Percentiles rank a stretch among this genome's conserved stretches.
Conservation (phyloP, 1,140 invertebrate species). For the Trypoxylus dichotomus region DNA sequence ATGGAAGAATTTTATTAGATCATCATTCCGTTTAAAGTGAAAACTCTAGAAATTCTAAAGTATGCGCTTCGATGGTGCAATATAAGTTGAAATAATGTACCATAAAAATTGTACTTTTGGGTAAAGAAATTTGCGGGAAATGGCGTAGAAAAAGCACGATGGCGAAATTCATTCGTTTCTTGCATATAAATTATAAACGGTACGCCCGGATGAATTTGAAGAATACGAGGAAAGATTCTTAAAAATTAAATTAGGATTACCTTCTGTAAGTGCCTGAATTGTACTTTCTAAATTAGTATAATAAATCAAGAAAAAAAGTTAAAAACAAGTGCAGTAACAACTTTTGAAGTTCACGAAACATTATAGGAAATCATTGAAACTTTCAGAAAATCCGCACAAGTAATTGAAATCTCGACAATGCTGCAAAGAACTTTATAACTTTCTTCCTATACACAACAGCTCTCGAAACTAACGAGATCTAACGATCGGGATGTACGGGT, state of each 20-base stretch:
- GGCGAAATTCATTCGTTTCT: neutral
- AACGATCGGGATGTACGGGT: neutral
- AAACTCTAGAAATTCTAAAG: neutral
- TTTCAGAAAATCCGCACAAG: neutral
- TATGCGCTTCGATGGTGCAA: neutral
- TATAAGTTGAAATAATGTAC: slow-evolving; percentile 1
- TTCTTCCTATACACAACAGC: neutral
- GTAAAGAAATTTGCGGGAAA: neutral
- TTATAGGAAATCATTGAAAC: slow-evolving; percentile 7
- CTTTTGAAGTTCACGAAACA: slow-evolving; percentile 2
- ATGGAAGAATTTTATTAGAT: slow-evolving; percentile 14
- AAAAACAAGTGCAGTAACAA: neutral
- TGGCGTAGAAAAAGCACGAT: neutral
- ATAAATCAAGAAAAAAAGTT: slow-evolving; percentile 15
- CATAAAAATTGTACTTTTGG: neutral
- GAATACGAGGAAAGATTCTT: neutral
- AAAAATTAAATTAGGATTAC: slow-evolving; percentile 12
- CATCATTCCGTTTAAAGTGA: slow-evolving; percentile 5
- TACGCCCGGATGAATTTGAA: neutral
- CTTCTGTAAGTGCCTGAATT: neutral
- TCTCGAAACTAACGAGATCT: neutral
- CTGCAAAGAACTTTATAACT: neutral
- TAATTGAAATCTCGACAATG: neutral
- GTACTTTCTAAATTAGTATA: slow-evolving; percentile 1
- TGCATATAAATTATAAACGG: neutral